Evolutionary conservation across 1,140 invertebrate species (phyloP).

Genomic region (Lepidurus apus): DNA sequence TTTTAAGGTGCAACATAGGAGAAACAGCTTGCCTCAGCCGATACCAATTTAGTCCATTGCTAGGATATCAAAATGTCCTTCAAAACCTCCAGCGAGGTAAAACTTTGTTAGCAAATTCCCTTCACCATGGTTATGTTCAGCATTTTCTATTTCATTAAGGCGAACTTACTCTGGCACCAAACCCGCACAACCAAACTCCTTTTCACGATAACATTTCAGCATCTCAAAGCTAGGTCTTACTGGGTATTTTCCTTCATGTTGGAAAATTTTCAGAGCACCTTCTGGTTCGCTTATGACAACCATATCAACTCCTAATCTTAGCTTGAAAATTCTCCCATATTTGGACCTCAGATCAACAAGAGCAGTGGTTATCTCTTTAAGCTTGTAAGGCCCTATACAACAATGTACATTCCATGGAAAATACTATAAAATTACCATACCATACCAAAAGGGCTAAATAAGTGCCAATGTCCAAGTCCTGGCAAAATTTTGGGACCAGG

Average conservation of each 20-base stretch:
- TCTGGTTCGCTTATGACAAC: slow-evolving; percentile 30
- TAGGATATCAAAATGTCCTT: slow-evolving; percentile 1
- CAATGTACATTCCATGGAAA: background rate
- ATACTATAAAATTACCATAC: background rate
- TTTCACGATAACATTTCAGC: slow-evolving; percentile 32
- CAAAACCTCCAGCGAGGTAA: background rate
- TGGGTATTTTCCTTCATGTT: slow-evolving; percentile 36
- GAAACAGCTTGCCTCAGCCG: slow-evolving; percentile 23
- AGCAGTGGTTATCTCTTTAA: background rate
- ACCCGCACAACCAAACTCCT: slow-evolving; percentile 27
- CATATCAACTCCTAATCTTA: slow-evolving; percentile 23
- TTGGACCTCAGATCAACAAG: slow-evolving; percentile 24
- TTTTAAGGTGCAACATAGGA: slow-evolving; percentile 24
- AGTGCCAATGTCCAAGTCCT: background rate
- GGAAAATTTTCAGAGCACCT: slow-evolving; percentile 39
- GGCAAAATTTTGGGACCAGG: background rate
- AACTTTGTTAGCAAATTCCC: background rate
- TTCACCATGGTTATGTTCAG: background rate
- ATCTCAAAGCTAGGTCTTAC: slow-evolving; percentile 31
- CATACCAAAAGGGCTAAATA: background rate
- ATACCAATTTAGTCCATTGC: slow-evolving; percentile 32
- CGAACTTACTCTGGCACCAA: slow-evolving; percentile 30
- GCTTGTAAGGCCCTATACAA: slow-evolving; percentile 17
- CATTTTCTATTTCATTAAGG: background rate
- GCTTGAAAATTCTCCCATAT: slow-evolving; percentile 28